Evolutionary conservation across 30 jellyfish, hydroid and myxozoan genomes (phyloP).

Genomic region (Pelagia noctiluca): DNA sequence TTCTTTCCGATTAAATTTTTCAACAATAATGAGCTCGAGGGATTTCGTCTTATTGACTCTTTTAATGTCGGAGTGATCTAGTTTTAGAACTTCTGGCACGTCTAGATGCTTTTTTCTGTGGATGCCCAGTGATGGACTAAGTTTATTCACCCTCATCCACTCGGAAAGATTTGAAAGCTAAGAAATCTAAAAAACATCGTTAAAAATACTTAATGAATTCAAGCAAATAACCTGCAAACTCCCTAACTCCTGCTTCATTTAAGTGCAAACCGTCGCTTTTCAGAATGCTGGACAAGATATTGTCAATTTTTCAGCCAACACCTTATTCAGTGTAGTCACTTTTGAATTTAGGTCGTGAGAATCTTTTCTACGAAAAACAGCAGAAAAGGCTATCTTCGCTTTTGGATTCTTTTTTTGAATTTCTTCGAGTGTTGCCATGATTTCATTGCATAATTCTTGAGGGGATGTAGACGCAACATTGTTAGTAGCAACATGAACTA

Average conservation of each 20-base stretch:
- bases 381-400: slow-evolving; percentile 5
- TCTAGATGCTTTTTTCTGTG: too few relatives aligned
- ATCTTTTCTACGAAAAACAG: slow-evolving; percentile 25
- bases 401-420: slow-evolving; percentile 40
- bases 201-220: slow-evolving; percentile 38
- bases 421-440: background rate
- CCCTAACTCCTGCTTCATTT: slow-evolving; percentile 54
- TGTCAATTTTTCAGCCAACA: slow-evolving; percentile 23
- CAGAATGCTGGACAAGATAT: slow-evolving; percentile 15
- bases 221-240: slow-evolving; percentile 27
- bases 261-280: slow-evolving; percentile 32
- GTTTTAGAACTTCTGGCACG: too few relatives aligned
- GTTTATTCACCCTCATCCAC: too few relatives aligned
- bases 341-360: slow-evolving; percentile 35
- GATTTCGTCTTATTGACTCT: slow-evolving; percentile 44
- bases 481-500: slow-evolving; percentile 42
- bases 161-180: too few relatives aligned
- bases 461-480: slow-evolving; percentile 31
- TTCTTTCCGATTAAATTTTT: slow-evolving; percentile 22
- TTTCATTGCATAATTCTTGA: slow-evolving; percentile 19
- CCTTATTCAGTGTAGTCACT: slow-evolving; percentile 25
- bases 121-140: too few relatives aligned
- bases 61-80: too few relatives aligned
- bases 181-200: slow-evolving; percentile 34
- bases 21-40: slow-evolving; percentile 30